Evolutionary conservation across 2,797 vertebrate genomes (phyloP).

Genomic region (Gymnothorax reevesii): DNA sequence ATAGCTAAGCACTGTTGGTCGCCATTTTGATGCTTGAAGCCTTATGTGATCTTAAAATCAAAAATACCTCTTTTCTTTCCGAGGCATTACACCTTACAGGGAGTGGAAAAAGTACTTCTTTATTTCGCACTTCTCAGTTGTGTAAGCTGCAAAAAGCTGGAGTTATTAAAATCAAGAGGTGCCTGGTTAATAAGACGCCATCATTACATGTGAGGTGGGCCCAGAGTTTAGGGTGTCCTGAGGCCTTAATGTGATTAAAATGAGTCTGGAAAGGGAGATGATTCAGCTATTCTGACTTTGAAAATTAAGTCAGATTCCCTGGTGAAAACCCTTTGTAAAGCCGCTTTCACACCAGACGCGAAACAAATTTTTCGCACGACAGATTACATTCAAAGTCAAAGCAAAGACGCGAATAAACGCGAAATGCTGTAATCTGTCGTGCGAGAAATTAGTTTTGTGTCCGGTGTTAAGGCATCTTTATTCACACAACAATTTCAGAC

Average conservation of each 20-base stretch:
- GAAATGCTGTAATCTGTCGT: no score
- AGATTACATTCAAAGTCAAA: no score
- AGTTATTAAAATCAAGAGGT: slow-evolving; percentile 3
- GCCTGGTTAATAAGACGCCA: not conserved
- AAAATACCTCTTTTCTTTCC: not conserved
- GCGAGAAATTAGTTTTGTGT: no score
- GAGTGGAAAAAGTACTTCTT: not conserved
- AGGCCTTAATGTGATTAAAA: slow-evolving; percentile 18
- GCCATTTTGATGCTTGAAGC: slow-evolving; percentile 17
- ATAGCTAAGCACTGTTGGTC: slow-evolving; percentile 17
- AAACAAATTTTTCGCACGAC: no score
- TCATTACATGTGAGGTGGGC: not conserved
- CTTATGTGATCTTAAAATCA: not conserved
- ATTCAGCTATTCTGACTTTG: not conserved
- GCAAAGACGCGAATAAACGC: no score
- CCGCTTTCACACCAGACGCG: no score
- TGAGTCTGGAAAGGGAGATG: slow-evolving; percentile 21
- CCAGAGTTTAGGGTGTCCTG: not conserved
- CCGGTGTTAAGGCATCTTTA: no score
- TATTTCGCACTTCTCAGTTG: slow-evolving; percentile 13
- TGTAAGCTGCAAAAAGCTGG: not conserved
- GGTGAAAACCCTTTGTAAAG: no score
- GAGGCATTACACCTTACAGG: not conserved
- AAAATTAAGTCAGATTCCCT: not conserved
- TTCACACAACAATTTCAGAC: not conserved